A percentile compares a stretch with the other conserved stretches of the same genome.
Evolutionary conservation across 23 tunicate species (phyloP).

Genomic region (Styela plicata): DNA sequence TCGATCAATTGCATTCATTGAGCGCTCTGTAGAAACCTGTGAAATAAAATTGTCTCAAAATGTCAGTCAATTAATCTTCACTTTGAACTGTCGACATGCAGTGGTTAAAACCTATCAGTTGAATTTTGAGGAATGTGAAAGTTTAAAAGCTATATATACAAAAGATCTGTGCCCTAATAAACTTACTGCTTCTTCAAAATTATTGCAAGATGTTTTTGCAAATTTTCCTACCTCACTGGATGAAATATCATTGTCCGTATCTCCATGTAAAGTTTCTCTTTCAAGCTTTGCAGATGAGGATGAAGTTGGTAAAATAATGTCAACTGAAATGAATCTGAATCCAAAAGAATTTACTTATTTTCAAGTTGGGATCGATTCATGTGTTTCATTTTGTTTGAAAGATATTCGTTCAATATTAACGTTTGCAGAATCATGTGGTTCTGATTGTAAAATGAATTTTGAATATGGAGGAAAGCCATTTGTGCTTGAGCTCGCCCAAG

Average conservation of each 20-base stretch:
- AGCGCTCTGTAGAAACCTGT: slow-evolving; percentile 83
- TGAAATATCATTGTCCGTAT: slow-evolving; percentile 56
- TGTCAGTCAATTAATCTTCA: slow-evolving; percentile 55
- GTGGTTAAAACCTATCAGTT: slow-evolving; percentile 79
- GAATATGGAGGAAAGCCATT: slow-evolving; percentile 82
- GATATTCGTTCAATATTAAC: slow-evolving; percentile 66
- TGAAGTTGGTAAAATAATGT: slow-evolving; percentile 36
- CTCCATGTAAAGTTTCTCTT: slow-evolving; percentile 57
- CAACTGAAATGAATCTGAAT: slow-evolving; percentile 61
- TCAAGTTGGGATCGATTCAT: slow-evolving; percentile 87
- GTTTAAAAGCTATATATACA: slow-evolving; percentile 76
- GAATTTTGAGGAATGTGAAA: slow-evolving; percentile 87
- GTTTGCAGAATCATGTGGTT: slow-evolving; percentile 53
- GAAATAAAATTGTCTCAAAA: slow-evolving; percentile 54
- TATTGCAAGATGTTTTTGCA: slow-evolving; percentile 43
- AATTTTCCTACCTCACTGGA: slow-evolving; percentile 58
- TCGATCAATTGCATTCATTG: slow-evolving; percentile 73
- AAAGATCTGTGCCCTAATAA: slow-evolving; percentile 79
- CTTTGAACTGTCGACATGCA: slow-evolving; percentile 75
- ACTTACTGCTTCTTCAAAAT: slow-evolving; percentile 61
- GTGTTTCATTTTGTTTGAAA: slow-evolving; percentile 68
- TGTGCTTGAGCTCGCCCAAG: slow-evolving; percentile 42
- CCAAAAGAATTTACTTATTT: slow-evolving; percentile 81
- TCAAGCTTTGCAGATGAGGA: slow-evolving; percentile 55
- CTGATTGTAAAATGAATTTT: slow-evolving; percentile 48